Evolutionary conservation across 1,140 invertebrate genomes (phyloP).

Genomic region (Mesaphorura yosii): DNA sequence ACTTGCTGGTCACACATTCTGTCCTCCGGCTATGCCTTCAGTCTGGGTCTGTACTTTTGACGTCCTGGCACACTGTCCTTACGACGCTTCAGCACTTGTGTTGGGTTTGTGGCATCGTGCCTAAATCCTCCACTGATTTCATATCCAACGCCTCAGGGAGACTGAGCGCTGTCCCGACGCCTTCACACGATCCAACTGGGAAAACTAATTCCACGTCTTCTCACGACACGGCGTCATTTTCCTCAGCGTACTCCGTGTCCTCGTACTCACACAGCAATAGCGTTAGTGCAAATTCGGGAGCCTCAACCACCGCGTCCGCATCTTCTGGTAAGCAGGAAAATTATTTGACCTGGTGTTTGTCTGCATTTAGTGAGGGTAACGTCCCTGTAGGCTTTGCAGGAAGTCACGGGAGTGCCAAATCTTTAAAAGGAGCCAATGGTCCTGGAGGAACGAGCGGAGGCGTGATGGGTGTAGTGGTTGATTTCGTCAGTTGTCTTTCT

Average conservation of each 20-base stretch:
- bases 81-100: conserved; percentile 62
- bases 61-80: conserved; percentile 89
- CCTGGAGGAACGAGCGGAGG: conserved; percentile 22
- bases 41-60: conserved; percentile 80
- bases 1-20: conserved; percentile 89
- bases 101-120: conserved; percentile 31
- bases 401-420: not conserved
- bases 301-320: not conserved
- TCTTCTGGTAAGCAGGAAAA: not conserved
- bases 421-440: conserved; percentile 19
- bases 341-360: too few relatives aligned
- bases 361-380: too few relatives aligned
- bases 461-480: conserved; percentile 29
- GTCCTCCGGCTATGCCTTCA: conserved; percentile 77
- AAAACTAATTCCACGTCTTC: not conserved
- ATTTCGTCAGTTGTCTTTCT: conserved; percentile 29
- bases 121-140: conserved; percentile 29
- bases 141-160: conserved; percentile 18
- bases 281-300: not conserved
- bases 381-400: not conserved
- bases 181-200: conserved; percentile 7
- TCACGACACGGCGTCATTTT: not conserved
- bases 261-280: not conserved
- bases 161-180: not conserved
- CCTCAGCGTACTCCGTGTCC: not conserved